Conservation (phyloP, 1,140 invertebrate genomes). For the Dysdera silvatica region DNA sequence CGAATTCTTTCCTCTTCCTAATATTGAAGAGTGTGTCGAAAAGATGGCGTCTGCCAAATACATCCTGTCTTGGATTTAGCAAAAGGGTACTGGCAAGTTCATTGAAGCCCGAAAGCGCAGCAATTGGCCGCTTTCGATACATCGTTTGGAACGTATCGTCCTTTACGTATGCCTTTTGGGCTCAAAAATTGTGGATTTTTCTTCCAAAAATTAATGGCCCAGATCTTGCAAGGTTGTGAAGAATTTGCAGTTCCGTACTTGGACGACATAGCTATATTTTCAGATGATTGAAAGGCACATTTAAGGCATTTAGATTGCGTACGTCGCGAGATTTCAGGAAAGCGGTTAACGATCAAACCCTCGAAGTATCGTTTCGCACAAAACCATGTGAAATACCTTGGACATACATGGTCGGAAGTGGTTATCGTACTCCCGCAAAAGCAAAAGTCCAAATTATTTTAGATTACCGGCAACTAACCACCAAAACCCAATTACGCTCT, state of each 20-base stretch:
- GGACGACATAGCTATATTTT: slow-evolving; percentile 38
- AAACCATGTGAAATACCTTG: too few species aligned
- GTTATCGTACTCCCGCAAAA: too few species aligned
- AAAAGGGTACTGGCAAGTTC: slow-evolving; percentile 47
- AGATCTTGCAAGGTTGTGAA: slow-evolving; percentile 35
- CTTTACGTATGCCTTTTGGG: slow-evolving; percentile 44
- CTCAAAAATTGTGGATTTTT: slow-evolving; percentile 42
- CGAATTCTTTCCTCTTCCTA: too few species aligned
- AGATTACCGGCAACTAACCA: too few species aligned
- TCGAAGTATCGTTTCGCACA: too few species aligned
- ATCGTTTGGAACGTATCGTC: slow-evolving; percentile 43
- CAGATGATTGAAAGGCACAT: slow-evolving; percentile 25
- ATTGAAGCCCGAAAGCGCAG: slow-evolving; percentile 37
- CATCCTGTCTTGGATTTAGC: slow-evolving; percentile 45
- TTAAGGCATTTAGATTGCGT: slow-evolving; percentile 2
- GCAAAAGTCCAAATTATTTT: too few species aligned
- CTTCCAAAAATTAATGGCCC: slow-evolving; percentile 44
- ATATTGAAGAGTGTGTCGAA: too few species aligned
- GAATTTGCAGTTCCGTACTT: slow-evolving; percentile 32
- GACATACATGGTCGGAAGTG: too few species aligned
- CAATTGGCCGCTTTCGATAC: slow-evolving; percentile 46
- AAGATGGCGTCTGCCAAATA: too few species aligned
- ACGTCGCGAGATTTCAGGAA: too few species aligned
- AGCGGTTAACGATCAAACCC: too few species aligned
- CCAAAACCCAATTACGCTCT: too few species aligned